Percentiles rank a stretch among this genome's conserved stretches.
Evolutionary conservation across 1,140 invertebrate species (phyloP).

Genomic region (Ctenoplectra terminalis): DNA sequence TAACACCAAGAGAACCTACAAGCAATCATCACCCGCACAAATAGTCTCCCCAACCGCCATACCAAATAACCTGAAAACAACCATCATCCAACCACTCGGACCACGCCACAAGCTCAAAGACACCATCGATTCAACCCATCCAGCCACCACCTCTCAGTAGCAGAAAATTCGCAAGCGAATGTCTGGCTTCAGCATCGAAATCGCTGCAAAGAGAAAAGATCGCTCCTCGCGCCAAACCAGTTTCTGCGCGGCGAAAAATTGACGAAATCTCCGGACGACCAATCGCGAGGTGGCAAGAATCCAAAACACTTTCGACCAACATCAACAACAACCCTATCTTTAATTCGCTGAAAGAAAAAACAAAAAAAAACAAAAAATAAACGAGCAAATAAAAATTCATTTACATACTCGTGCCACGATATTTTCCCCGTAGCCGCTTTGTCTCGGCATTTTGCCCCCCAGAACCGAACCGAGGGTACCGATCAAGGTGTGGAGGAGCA

Average conservation of each 20-base stretch:
- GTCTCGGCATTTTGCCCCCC: conserved; percentile 7
- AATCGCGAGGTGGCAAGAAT: too few species aligned
- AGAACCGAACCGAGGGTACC: conserved; percentile 16
- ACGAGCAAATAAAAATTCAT: background rate
- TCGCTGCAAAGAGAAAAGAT: conserved; percentile 14
- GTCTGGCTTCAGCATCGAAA: background rate
- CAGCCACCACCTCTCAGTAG: too few species aligned
- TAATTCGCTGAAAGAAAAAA: too few species aligned
- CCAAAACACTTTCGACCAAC: background rate
- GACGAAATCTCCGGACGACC: background rate
- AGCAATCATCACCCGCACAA: too few species aligned
- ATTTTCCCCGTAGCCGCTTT: conserved; percentile 20
- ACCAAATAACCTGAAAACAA: too few species aligned
- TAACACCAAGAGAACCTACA: too few species aligned
- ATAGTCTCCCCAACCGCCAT: too few species aligned
- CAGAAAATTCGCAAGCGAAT: conserved; percentile 2
- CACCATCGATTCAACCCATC: background rate
- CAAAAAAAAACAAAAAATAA: too few species aligned
- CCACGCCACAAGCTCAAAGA: background rate
- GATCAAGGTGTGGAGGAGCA: conserved; percentile 19
- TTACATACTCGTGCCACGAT: background rate
- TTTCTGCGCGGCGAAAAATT: background rate
- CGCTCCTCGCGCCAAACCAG: background rate
- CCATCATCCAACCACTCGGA: too few species aligned
- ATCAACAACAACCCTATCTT: too few species aligned